phyloP scores from a whole-genome alignment of 2,888 invertebrate genomes.

The Falcaria lacertinaria region DNA sequence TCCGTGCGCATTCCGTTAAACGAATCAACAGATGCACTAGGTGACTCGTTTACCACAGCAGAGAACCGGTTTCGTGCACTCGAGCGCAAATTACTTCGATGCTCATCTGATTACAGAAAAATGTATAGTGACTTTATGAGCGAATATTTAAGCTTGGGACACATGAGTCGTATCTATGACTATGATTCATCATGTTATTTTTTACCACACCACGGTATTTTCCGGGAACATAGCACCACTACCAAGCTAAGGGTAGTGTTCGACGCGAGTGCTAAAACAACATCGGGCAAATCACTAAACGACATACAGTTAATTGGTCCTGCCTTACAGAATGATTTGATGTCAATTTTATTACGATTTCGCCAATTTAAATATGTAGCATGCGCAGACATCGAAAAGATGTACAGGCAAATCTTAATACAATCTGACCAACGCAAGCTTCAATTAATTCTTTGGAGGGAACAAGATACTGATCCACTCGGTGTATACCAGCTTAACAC shows the following conservation, averaged over 20 bases:
- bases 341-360: conserved; percentile 25
- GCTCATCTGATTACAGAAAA: conserved; percentile 5
- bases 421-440: conserved; percentile 21
- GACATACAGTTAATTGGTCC: conserved; percentile 23
- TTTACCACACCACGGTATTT: conserved; percentile 16
- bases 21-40: conserved; percentile 11
- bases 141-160: conserved; percentile 7
- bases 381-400: conserved; percentile 28
- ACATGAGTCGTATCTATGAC: conserved; percentile 9
- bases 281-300: conserved; percentile 16
- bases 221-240: conserved; percentile 8
- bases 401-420: conserved; percentile 30
- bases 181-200: conserved; percentile 10
- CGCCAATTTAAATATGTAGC: conserved; percentile 22
- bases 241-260: conserved; percentile 17
- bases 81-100: conserved; percentile 12
- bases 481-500: conserved; percentile 20
- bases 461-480: conserved; percentile 16
- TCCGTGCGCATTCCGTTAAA: conserved; percentile 15
- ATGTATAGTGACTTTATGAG: conserved; percentile 4
- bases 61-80: conserved; percentile 11
- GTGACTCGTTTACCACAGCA: conserved; percentile 12
- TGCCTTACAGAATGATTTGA: conserved; percentile 21
- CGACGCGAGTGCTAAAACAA: conserved; percentile 10
- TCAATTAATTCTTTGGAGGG: conserved; percentile 36